Percentiles rank a stretch among this genome's conserved stretches.
phyloP scores from a whole-genome alignment of 2,888 invertebrate genomes.

The Platycnemis pennipes region DNA sequence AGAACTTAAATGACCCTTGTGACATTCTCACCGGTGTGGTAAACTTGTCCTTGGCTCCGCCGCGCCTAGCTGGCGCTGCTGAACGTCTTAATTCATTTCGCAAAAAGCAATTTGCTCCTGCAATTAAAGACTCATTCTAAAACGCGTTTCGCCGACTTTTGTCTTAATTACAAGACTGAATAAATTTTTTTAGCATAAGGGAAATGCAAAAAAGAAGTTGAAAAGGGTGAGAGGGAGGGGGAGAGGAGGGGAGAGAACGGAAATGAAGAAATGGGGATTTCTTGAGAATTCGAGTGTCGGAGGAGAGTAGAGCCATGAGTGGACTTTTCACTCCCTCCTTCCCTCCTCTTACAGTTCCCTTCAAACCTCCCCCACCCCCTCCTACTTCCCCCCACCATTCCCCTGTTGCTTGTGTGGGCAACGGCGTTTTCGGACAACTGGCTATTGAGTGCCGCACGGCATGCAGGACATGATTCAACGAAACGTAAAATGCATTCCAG shows the following conservation, averaged over 20 bases:
- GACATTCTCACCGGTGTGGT: background rate
- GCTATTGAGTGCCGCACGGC: background rate
- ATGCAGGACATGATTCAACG: background rate
- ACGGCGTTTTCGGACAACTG: background rate
- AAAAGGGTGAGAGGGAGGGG: background rate
- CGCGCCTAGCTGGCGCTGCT: background rate
- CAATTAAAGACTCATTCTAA: constrained; percentile 20
- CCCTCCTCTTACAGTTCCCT: background rate
- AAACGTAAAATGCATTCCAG: background rate
- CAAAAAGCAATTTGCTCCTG: background rate
- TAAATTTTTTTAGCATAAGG: background rate
- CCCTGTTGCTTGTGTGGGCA: background rate
- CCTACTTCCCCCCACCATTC: background rate
- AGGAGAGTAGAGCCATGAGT: background rate
- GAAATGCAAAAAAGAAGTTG: background rate
- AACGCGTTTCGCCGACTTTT: background rate
- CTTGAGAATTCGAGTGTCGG: background rate
- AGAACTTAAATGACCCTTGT: background rate
- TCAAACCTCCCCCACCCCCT: background rate
- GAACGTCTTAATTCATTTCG: background rate
- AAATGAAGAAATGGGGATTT: background rate
- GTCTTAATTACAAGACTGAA: background rate
- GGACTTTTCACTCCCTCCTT: background rate
- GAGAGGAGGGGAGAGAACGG: background rate
- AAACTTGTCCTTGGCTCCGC: background rate